Evolutionary conservation across 1,140 invertebrate genomes (phyloP).

Genomic region (Nebria ingens): DNA sequence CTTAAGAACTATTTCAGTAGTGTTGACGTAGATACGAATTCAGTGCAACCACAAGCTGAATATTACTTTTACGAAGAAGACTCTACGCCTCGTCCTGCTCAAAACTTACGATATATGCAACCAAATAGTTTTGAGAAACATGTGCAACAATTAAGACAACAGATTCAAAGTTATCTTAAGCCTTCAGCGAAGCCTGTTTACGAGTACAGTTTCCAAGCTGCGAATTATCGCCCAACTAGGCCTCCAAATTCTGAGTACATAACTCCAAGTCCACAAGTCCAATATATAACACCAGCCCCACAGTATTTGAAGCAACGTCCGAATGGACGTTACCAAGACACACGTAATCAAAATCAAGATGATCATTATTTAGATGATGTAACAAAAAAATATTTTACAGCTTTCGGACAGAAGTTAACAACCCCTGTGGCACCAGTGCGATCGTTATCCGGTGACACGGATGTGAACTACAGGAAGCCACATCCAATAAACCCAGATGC

Average conservation of each 20-base stretch:
- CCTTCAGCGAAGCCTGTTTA: constrained; percentile 42
- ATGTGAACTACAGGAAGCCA: constrained; percentile 49
- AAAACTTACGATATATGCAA: constrained; percentile 16
- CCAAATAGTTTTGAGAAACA: background rate
- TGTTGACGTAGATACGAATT: constrained; percentile 37
- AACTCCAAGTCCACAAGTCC: constrained; percentile 30
- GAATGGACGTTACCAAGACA: constrained; percentile 14
- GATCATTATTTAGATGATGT: constrained; percentile 59
- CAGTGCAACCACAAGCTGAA: constrained; percentile 40
- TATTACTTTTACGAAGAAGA: constrained; percentile 48
- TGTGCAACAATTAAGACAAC: background rate
- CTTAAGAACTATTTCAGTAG: constrained; percentile 45
- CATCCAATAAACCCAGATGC: constrained; percentile 55
- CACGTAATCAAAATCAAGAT: constrained; percentile 39
- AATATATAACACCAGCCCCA: constrained; percentile 23
- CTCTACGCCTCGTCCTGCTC: constrained; percentile 38
- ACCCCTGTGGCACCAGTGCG: constrained; percentile 42
- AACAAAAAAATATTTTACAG: constrained; percentile 64
- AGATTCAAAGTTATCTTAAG: constrained; percentile 9
- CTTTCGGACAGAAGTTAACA: constrained; percentile 59
- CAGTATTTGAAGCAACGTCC: constrained; percentile 37
- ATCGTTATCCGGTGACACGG: constrained; percentile 46
- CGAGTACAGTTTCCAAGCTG: constrained; percentile 46
- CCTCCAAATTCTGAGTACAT: constrained; percentile 33
- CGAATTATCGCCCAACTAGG: constrained; percentile 32